A percentile compares a stretch with the other conserved stretches of the same genome.
phyloP scores from a whole-genome alignment of 1,140 invertebrate genomes.

The Camponotus vicinus region DNA sequence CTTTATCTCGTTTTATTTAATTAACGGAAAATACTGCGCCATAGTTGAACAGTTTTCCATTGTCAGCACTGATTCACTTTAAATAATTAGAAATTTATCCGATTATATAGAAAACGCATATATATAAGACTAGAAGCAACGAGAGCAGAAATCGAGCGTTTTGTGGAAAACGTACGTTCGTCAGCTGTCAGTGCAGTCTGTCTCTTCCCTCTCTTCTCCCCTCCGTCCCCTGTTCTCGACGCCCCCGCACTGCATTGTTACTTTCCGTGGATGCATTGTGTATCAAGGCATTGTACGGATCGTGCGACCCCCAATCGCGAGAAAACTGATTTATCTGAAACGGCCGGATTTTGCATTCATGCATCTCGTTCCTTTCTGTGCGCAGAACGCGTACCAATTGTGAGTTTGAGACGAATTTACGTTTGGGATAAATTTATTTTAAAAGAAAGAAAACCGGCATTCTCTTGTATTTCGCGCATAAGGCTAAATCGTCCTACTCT shows the following conservation, averaged over 20 bases:
- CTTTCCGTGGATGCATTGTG: constrained; percentile 49
- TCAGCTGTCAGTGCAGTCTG: constrained; percentile 79
- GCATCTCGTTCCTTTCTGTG: constrained; percentile 30
- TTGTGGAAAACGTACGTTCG: constrained; percentile 69
- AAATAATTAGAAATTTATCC: not conserved
- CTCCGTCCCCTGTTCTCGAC: constrained; percentile 59
- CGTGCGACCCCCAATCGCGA: constrained; percentile 18
- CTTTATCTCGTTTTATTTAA: constrained; percentile 23
- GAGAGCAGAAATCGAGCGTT: constrained; percentile 62
- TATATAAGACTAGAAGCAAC: constrained; percentile 26
- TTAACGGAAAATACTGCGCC: constrained; percentile 18
- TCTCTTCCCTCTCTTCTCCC: no score
- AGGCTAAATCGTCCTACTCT: not conserved
- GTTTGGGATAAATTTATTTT: constrained; percentile 14
- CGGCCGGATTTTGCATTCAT: constrained; percentile 14
- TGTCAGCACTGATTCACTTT: not conserved
- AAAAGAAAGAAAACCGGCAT: not conserved
- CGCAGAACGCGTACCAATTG: constrained; percentile 42
- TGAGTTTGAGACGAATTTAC: not conserved
- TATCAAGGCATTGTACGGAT: constrained; percentile 47
- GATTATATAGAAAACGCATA: constrained; percentile 3
- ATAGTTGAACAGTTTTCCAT: constrained; percentile 13
- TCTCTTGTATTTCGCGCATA: not conserved
- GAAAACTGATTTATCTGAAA: constrained; percentile 57
- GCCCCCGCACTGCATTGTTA: constrained; percentile 78